A percentile compares a stretch with the other conserved stretches of the same genome.
Evolutionary conservation across 1,140 invertebrate species (phyloP).

Genomic region (Cydia strobilella): DNA sequence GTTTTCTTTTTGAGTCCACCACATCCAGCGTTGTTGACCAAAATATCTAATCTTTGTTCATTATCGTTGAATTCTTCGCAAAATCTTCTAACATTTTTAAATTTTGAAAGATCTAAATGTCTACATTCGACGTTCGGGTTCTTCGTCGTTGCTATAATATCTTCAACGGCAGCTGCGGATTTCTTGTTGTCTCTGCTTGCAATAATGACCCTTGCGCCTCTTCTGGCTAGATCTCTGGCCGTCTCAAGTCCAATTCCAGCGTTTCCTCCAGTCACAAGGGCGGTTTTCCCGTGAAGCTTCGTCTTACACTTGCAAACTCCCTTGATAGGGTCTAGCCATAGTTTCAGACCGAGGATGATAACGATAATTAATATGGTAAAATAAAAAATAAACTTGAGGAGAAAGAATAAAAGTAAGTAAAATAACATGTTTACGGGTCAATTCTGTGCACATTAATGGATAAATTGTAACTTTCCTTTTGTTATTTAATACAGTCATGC

Average conservation of each 20-base stretch:
- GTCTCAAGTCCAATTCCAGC: constrained; percentile 91
- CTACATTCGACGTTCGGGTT: constrained; percentile 55
- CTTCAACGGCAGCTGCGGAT: constrained; percentile 70
- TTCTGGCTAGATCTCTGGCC: constrained; percentile 82
- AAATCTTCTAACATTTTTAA: constrained; percentile 56
- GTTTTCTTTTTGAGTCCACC: constrained; percentile 44
- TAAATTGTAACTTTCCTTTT: background rate
- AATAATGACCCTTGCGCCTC: constrained; percentile 84
- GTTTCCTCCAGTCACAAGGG: constrained; percentile 90
- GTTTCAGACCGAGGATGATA: constrained; percentile 18
- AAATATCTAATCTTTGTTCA: constrained; percentile 81
- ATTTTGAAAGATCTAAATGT: constrained; percentile 58
- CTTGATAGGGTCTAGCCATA: constrained; percentile 44
- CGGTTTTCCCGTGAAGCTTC: constrained; percentile 82
- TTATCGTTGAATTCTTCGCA: constrained; percentile 60
- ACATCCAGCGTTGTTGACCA: constrained; percentile 88
- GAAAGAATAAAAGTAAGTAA: background rate
- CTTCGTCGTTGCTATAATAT: constrained; percentile 52
- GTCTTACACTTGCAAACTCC: constrained; percentile 48
- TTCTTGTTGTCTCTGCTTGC: constrained; percentile 83
- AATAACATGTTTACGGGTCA: background rate
- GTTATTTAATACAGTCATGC: constrained; percentile 2
- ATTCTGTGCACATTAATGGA: background rate
- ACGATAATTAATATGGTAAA: background rate
- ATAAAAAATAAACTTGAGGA: background rate